Percentiles rank a stretch among this genome's conserved stretches.
phyloP scores from a whole-genome alignment of 2,888 invertebrate genomes.

The Amitus sp. region DNA sequence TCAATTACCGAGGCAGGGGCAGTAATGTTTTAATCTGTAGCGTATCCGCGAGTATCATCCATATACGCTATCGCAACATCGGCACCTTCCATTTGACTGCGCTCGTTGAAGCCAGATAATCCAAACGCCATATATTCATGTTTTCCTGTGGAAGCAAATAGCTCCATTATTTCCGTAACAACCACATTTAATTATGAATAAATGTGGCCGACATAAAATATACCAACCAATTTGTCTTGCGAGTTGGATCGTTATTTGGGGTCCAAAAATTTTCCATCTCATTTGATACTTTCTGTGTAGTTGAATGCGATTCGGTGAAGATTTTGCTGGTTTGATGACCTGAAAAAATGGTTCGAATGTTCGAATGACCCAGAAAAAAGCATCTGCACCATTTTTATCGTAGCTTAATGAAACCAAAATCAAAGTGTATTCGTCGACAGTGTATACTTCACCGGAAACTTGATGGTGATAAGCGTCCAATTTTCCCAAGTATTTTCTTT shows the following conservation, averaged over 20 bases:
- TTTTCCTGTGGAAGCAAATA: slow-evolving; percentile 68
- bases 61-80: slow-evolving; percentile 85
- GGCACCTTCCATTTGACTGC: slow-evolving; percentile 84
- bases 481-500: slow-evolving; percentile 84
- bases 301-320: slow-evolving; percentile 85
- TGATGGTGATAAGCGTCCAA: slow-evolving; percentile 92
- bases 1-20: slow-evolving; percentile 78
- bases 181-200: too few relatives aligned
- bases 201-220: too few relatives aligned
- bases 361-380: slow-evolving; percentile 95
- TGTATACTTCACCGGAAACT: slow-evolving; percentile 89
- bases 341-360: slow-evolving; percentile 32
- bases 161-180: too few relatives aligned
- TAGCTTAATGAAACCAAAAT: slow-evolving; percentile 85
- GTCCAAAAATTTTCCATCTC: slow-evolving; percentile 92
- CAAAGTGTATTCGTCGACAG: slow-evolving; percentile 86
- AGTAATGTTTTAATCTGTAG: slow-evolving; percentile 86
- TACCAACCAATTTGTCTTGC: slow-evolving; percentile 76
- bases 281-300: slow-evolving; percentile 85
- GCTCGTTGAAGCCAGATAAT: slow-evolving; percentile 77
- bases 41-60: slow-evolving; percentile 77
- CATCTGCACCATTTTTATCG: slow-evolving; percentile 90
- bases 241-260: slow-evolving; percentile 85
- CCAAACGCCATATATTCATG: slow-evolving; percentile 92
- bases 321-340: slow-evolving; percentile 68